Percentiles rank a stretch among this genome's conserved stretches.
These are phyloP conservation scores for Micronisus gabar DNA, from an alignment of 2,113 vertebrate species.

Conservation along the genomic window DNA sequence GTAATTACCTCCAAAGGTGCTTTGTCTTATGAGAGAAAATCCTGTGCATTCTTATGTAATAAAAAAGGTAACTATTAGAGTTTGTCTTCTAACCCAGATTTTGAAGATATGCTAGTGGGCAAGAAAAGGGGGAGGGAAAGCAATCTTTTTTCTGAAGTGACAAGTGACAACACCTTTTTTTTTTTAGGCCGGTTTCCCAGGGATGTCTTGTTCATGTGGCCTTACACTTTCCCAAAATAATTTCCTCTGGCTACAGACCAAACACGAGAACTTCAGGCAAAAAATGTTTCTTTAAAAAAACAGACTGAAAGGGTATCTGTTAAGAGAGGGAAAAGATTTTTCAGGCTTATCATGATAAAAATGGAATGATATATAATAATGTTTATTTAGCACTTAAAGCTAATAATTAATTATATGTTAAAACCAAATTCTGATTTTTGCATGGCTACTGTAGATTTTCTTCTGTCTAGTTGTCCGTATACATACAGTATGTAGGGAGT, in stretches of 20 bases:
- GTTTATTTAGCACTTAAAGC: not conserved
- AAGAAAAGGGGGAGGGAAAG: not conserved
- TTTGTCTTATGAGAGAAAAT: not conserved
- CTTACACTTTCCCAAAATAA: conserved; percentile 63
- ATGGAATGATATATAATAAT: not conserved
- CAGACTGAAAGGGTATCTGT: not conserved
- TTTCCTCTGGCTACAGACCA: conserved; percentile 47
- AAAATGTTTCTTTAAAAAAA: not conserved
- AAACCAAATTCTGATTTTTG: not conserved
- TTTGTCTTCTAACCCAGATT: not conserved
- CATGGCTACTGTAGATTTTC: not conserved
- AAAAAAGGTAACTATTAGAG: not conserved
- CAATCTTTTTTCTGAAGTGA: conserved; percentile 7
- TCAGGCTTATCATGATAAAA: not conserved
- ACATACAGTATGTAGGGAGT: not conserved
- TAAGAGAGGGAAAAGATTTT: not conserved
- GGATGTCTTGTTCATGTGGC: conserved; percentile 37
- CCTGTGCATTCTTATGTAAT: not conserved
- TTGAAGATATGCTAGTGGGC: not conserved
- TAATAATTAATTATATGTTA: not conserved
- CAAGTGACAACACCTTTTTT: conserved; percentile 26
- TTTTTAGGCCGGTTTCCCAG: conserved; percentile 46
- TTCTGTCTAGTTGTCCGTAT: not conserved
- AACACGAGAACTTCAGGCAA: not conserved
- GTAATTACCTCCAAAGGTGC: not conserved